Conservation (phyloP, 2,113 vertebrate species). For the Corythaeola cristata region DNA sequence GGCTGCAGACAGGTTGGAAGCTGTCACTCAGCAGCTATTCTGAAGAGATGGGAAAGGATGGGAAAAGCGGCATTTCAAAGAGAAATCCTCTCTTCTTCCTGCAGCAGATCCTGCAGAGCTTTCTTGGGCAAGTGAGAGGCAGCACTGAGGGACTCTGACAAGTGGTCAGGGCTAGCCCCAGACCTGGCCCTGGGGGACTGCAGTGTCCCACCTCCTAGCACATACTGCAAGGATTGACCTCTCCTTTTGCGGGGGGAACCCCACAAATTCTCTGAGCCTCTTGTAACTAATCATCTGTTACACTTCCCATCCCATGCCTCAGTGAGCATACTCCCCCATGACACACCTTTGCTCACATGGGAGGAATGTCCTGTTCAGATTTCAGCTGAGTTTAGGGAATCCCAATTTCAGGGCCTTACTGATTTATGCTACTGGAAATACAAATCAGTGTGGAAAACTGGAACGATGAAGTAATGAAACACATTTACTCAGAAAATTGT, state of each 20-base stretch:
- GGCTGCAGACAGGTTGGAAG: background rate
- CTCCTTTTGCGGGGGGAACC: background rate
- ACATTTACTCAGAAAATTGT: background rate
- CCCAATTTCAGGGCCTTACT: background rate
- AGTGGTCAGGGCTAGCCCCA: background rate
- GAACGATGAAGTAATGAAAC: background rate
- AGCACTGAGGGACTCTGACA: background rate
- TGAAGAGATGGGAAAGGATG: background rate
- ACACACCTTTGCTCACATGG: background rate
- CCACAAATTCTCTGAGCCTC: background rate
- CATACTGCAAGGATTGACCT: rapidly evolving
- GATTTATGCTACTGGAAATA: background rate
- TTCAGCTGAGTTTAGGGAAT: background rate
- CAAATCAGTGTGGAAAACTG: background rate
- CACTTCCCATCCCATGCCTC: background rate
- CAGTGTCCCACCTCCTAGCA: background rate
- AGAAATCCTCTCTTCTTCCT: background rate
- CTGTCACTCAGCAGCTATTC: background rate
- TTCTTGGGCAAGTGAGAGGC: background rate
- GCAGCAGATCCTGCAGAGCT: background rate
- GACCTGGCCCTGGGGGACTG: background rate
- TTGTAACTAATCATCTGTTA: background rate
- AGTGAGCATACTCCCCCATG: background rate
- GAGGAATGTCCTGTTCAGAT: background rate
- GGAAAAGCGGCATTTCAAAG: background rate